These are phyloP conservation scores for Leucophora obtusa DNA, from an alignment of 2,888 invertebrate genomes.

Conservation along the genomic window DNA sequence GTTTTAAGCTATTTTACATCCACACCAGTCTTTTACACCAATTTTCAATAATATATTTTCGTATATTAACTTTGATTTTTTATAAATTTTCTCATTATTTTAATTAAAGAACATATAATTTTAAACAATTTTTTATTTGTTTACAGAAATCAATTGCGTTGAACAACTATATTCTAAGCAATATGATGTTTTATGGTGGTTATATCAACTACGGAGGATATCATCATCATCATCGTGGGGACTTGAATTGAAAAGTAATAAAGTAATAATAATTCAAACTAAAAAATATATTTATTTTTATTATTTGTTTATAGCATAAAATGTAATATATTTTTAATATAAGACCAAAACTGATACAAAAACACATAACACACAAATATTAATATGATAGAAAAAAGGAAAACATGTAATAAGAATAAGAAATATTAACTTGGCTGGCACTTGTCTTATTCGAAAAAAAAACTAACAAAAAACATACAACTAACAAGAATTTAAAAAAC, in stretches of 20 bases:
- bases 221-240: slow-evolving; percentile 46
- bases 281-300: slow-evolving; percentile 11
- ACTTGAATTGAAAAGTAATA: slow-evolving; percentile 43
- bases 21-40: no score
- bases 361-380: slow-evolving; percentile 1
- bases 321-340: slow-evolving; percentile 50
- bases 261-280: background rate
- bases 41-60: no score
- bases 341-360: slow-evolving; percentile 24
- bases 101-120: background rate
- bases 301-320: slow-evolving; percentile 33
- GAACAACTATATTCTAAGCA: slow-evolving; percentile 64
- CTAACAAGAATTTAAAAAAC: slow-evolving; percentile 11
- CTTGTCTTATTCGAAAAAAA: slow-evolving; percentile 58
- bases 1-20: no score
- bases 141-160: slow-evolving; percentile 76
- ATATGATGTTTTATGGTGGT: slow-evolving; percentile 60
- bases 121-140: slow-evolving; percentile 11
- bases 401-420: slow-evolving; percentile 30
- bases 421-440: slow-evolving; percentile 59
- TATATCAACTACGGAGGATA: slow-evolving; percentile 56
- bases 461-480: slow-evolving; percentile 24
- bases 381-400: slow-evolving; percentile 1
- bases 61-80: background rate
- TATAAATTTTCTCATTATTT: background rate